Evolutionary conservation across 2,888 invertebrate genomes (phyloP), one percentile per base, ranked within the genome.

Genomic region (Cyrtodaria siliqua): DNA sequence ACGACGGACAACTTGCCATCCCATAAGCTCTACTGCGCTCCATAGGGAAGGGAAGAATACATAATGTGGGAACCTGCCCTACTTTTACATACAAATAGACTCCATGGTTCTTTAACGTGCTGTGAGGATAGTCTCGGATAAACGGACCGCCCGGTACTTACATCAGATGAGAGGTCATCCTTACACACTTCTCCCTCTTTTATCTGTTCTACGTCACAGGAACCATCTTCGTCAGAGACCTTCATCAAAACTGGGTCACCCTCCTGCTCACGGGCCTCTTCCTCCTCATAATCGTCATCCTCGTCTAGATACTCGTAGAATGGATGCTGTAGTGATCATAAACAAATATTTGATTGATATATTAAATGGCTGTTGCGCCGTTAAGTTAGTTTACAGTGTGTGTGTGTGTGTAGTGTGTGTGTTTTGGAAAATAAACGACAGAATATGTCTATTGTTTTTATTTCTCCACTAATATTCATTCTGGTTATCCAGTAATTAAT

Each of bases 221-320:
- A 47, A 20, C 86, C 86, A 27, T 76, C 75, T 14, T 49, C 76
- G 61, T 86, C 84, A 6, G 72, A 76, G 2, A 86, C 73, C 55
- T 76, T 83, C n/a, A 66, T 38, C 18, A 73, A 66, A 2, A 26
- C 29, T 0, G 50, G 68, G 0, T 47, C 68, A 53, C 68, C 76
- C 2, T 72, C 83, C 18, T 77, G 78, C 18, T 81, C 84, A 57
- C 73, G 82, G 67, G 85, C 83, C 61, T 77, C 76, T 18, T 79
- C 78, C 16, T 77, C 82, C 60, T 84, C 84, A 50, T 86, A 79
- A 56, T 73, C 80, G 1, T 82, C 85, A 8, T 86, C 84, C 24
- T 74, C 79, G 20, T 72, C 71, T 60, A 79, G 84, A 64, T 85
- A 86, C 16, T 53, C 62, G 62, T 33, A 61, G n/a, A 61, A 61